Evolutionary conservation across 2,888 invertebrate species (phyloP), one percentile per base, ranked within the genome.

Genomic region (Eulithis testata): DNA sequence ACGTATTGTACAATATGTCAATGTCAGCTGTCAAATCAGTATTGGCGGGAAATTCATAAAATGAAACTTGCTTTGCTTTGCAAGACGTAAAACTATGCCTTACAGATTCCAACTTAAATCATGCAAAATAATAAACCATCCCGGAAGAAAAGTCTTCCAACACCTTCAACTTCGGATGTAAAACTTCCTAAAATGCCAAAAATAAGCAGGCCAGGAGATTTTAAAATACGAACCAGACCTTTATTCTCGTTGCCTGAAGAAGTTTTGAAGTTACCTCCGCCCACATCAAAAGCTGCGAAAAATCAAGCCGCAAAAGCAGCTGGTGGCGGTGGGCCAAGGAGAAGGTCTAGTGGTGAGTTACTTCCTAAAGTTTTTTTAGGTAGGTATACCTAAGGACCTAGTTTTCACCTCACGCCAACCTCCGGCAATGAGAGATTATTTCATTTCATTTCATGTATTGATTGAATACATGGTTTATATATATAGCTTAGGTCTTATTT

Each of bases 231-330:
- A 68, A 92, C 94, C 21, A 89, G 93, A 60, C 94, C 95, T 0
- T 77, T 95, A 62, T 95, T 95, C 84, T 94, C 95, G 2, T 81
- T 96, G 59, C 96, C 96, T 0, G 94, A 95, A 55, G 94, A 95
- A 83, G 85, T 96, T 60, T 80, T 94, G 31, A 90, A 92, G 72
- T 84, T 94, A 66, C 92, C 93, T 37, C 83, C 89, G 43, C 85
- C 89, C 31, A 84, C 80, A 58, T 77, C 81, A 21, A 90, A 85
- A 76, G 86, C 89, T 21, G 85, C 86, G 5, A 87, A 83, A 74
- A 69, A 78, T 58, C 85, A 86, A 75, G 79, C 82, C 36, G 77
- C 83, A n/a, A 86, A 81, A 72, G 75, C 78, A 27, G 77, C 71
- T 37, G 65, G 62, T 4, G 66, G 75, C 2, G 68, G 65, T 52